These are phyloP conservation scores for Cephalotes varians DNA, from an alignment of 2,888 invertebrate genomes.

Conservation along the genomic window DNA sequence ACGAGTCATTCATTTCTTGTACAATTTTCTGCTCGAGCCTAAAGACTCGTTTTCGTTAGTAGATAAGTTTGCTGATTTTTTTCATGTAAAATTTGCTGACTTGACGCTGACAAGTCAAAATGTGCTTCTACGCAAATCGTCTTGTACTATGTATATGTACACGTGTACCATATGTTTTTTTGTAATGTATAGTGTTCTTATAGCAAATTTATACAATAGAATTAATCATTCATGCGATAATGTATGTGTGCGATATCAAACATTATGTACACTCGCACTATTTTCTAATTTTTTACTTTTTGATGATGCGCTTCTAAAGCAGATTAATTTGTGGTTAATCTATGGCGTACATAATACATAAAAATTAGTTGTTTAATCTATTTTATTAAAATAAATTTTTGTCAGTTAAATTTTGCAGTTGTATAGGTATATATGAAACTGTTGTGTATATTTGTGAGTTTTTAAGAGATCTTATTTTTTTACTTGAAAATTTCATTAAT, in stretches of 20 bases:
- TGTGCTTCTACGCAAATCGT: not conserved
- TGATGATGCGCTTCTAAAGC: not conserved
- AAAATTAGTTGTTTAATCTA: not conserved
- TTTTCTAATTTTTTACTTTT: not conserved
- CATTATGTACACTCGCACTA: not conserved
- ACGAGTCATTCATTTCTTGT: not conserved
- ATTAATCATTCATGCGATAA: slow-evolving; percentile 3
- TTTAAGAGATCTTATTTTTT: not conserved
- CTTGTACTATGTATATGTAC: not conserved
- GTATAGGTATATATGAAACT: not conserved
- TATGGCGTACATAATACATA: not conserved
- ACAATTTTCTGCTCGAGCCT: not conserved
- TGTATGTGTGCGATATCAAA: slow-evolving; percentile 1
- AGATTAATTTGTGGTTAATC: not conserved
- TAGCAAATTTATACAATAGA: not conserved
- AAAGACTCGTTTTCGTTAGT: not conserved
- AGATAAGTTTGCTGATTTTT: not conserved
- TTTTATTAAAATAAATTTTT: not conserved
- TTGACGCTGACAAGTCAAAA: not conserved
- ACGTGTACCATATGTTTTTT: not conserved
- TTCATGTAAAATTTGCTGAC: not conserved
- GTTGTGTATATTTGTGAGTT: not conserved
- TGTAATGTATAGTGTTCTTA: not conserved
- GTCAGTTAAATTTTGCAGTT: not conserved
- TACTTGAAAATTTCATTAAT: not conserved